Evolutionary conservation across 2,797 vertebrate genomes (phyloP).

Genomic region (Pygocentrus nattereri): DNA sequence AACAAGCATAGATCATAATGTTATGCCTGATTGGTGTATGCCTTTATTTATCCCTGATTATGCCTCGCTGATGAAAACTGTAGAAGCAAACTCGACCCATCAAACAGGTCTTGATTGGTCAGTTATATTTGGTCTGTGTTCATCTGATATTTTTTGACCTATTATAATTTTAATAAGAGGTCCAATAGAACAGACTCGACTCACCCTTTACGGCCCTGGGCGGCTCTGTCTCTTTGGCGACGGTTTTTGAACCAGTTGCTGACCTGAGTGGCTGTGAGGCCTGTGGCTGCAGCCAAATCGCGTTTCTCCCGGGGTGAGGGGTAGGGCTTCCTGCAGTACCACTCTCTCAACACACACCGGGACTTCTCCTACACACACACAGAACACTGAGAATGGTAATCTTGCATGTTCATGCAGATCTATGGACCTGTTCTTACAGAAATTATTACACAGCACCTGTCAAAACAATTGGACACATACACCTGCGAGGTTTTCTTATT

Average conservation of each 20-base stretch:
- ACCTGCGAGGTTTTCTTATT: too few species aligned
- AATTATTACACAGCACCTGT: not conserved
- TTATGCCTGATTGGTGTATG: too few species aligned
- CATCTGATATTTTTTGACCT: too few species aligned
- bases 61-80: too few species aligned
- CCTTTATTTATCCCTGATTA: too few species aligned
- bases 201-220: constrained; percentile 61
- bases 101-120: too few species aligned
- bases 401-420: not conserved
- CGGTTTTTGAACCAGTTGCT: constrained; percentile 77
- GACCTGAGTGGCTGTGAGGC: constrained; percentile 71
- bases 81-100: too few species aligned
- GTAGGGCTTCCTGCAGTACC: constrained; percentile 73
- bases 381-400: not conserved
- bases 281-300: constrained; percentile 64
- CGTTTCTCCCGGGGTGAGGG: constrained; percentile 72
- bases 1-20: too few species aligned
- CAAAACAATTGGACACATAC: not conserved
- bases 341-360: constrained; percentile 68
- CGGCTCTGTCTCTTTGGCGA: constrained; percentile 69
- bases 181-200: not conserved
- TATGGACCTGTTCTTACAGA: not conserved
- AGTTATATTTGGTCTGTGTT: too few species aligned
- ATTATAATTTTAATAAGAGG: too few species aligned
- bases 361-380: constrained; percentile 74